Conservation (phyloP, 2,113 vertebrate genomes). For the Tragelaphus buxtoni region DNA sequence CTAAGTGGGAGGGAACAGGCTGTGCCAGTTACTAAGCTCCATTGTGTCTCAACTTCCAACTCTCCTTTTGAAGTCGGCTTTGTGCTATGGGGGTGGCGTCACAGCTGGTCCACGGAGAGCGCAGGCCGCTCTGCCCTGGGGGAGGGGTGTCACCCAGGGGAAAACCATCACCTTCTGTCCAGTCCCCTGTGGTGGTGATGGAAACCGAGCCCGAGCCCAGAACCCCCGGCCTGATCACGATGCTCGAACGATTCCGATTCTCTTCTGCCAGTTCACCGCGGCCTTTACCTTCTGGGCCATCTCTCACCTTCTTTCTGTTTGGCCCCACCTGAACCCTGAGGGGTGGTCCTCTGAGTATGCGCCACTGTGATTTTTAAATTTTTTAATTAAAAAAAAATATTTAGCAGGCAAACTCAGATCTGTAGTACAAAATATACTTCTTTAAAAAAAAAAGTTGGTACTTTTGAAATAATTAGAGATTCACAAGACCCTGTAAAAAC, state of each 20-base stretch:
- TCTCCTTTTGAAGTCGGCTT: not conserved
- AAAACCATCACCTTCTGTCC: not conserved
- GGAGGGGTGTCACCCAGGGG: not conserved
- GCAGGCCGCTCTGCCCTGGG: not conserved
- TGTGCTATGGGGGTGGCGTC: not conserved
- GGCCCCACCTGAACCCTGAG: not conserved
- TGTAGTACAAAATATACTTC: not conserved
- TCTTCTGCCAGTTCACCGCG: not conserved
- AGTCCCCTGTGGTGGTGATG: not conserved
- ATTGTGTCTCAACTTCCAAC: not conserved
- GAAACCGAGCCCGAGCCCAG: not conserved
- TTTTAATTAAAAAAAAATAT: not conserved
- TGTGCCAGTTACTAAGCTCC: not conserved
- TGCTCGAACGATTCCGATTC: accelerated
- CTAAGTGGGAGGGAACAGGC: not conserved
- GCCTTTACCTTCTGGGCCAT: not conserved
- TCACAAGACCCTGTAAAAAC: not conserved
- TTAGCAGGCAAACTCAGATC: not conserved
- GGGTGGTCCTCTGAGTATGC: not conserved
- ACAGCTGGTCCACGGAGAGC: not conserved
- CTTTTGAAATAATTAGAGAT: not conserved
- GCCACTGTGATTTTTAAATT: not conserved
- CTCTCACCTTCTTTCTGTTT: not conserved
- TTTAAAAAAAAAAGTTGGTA: not conserved
- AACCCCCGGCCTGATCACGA: not conserved